Percentiles rank a stretch among this genome's conserved stretches.
phyloP scores from a whole-genome alignment of 2,888 invertebrate species.

The Therioaphis trifolii region DNA sequence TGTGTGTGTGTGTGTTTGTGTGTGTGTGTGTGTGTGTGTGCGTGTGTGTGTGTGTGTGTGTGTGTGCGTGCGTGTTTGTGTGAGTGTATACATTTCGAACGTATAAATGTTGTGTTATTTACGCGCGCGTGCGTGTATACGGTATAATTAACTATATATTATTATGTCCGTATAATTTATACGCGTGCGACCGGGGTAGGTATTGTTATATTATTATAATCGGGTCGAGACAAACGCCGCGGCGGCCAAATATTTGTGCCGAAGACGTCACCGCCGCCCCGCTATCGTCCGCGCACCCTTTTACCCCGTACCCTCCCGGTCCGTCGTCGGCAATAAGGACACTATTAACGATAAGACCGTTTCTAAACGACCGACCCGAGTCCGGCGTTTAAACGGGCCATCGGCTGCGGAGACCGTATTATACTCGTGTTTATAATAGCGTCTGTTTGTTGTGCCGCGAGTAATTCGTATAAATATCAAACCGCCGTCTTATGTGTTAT shows the following conservation, averaged over 20 bases:
- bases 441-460: no score
- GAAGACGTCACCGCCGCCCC: not conserved
- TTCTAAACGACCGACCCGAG: slow-evolving; percentile 46
- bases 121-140: no score
- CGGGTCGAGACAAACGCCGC: not conserved
- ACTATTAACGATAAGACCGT: slow-evolving; percentile 46
- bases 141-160: no score
- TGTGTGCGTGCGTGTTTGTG: no score
- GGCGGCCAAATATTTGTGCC: slow-evolving; percentile 15
- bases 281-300: not conserved
- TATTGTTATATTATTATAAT: no score
- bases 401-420: not conserved
- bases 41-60: no score
- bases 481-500: not conserved
- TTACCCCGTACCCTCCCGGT: not conserved
- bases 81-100: no score
- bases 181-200: not conserved
- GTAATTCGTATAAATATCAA: slow-evolving; percentile 20
- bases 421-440: no score
- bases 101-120: no score
- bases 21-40: no score
- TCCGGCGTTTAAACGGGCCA: slow-evolving; percentile 37
- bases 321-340: not conserved
- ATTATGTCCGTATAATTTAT: no score
- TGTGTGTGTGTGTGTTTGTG: no score